These are phyloP conservation scores for Caenorhabditis latens DNA, from an alignment of 1,140 invertebrate species.

Conservation along the genomic window DNA sequence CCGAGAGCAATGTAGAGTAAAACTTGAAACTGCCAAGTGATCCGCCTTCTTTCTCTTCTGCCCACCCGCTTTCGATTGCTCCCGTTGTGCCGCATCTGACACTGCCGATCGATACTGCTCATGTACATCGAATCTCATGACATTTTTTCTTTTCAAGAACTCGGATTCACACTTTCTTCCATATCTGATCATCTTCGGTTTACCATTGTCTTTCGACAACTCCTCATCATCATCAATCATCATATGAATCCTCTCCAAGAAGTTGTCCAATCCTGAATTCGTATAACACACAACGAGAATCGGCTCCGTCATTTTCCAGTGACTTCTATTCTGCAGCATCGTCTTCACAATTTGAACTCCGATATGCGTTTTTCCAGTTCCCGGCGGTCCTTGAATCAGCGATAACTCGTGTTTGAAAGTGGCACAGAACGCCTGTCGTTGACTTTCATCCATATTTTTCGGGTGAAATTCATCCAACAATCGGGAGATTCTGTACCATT, in stretches of 20 bases:
- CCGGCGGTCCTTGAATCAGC: conserved; percentile 86
- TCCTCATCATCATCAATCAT: conserved; percentile 57
- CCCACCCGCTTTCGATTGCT: background rate
- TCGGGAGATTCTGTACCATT: conserved; percentile 79
- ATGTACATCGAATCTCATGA: background rate
- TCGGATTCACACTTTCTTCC: conserved; percentile 20
- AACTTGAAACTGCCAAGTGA: background rate
- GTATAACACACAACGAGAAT: conserved; percentile 88
- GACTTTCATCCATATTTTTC: conserved; percentile 78
- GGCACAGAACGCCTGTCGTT: conserved; percentile 79
- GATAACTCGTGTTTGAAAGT: conserved; percentile 80
- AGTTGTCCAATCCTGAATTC: conserved; percentile 90
- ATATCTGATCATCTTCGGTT: background rate
- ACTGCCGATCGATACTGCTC: background rate
- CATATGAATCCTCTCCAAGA: conserved; percentile 84
- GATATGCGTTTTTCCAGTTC: conserved; percentile 87
- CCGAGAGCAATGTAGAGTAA: background rate
- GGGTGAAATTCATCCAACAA: conserved; percentile 55
- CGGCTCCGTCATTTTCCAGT: conserved; percentile 79
- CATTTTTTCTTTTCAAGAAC: background rate
- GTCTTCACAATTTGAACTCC: conserved; percentile 79
- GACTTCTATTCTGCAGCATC: conserved; percentile 64
- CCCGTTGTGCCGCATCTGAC: background rate
- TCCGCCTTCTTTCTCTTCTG: background rate
- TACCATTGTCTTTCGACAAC: background rate